Percentiles rank a stretch among this genome's conserved stretches.
Conservation (phyloP, 2,888 invertebrate species). For the Linyphia triangularis region DNA sequence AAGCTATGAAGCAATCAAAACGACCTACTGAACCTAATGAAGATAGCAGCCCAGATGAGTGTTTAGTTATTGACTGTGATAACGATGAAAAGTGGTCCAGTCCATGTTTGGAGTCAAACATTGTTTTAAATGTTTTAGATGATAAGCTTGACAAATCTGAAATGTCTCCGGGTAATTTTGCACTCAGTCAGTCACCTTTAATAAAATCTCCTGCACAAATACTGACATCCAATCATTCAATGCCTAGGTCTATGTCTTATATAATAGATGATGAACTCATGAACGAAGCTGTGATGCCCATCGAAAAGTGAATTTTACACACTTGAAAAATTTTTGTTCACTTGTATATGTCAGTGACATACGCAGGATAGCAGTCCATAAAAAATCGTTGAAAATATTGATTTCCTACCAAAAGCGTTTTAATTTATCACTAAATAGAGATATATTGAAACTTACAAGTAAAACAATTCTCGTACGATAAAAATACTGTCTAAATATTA, state of each 20-base stretch:
- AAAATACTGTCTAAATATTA: too few species aligned
- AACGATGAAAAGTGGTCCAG: conserved; percentile 75
- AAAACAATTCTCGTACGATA: too few species aligned
- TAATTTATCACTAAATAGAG: too few species aligned
- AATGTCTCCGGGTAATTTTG: conserved; percentile 69
- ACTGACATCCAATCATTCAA: conserved; percentile 83
- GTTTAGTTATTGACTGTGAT: conserved; percentile 79
- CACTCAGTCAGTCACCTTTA: conserved; percentile 79
- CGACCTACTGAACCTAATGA: conserved; percentile 54
- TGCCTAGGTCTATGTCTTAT: conserved; percentile 84
- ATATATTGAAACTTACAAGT: too few species aligned
- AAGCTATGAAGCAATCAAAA: conserved; percentile 54
- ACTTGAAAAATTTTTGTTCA: background rate
- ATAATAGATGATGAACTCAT: conserved; percentile 93
- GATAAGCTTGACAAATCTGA: conserved; percentile 68
- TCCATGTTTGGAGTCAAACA: conserved; percentile 61
- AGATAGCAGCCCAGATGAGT: conserved; percentile 80
- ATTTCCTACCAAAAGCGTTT: too few species aligned
- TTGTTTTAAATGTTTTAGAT: conserved; percentile 55
- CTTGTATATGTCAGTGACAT: background rate
- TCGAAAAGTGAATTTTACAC: conserved; percentile 82
- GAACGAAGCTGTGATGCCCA: conserved; percentile 91
- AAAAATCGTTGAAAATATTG: too few species aligned
- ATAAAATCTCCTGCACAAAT: conserved; percentile 78
- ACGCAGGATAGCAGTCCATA: too few species aligned